Base-by-base conservation (phyloP, 2,888 invertebrate species). In the Melinaea marsaeus region DNA sequence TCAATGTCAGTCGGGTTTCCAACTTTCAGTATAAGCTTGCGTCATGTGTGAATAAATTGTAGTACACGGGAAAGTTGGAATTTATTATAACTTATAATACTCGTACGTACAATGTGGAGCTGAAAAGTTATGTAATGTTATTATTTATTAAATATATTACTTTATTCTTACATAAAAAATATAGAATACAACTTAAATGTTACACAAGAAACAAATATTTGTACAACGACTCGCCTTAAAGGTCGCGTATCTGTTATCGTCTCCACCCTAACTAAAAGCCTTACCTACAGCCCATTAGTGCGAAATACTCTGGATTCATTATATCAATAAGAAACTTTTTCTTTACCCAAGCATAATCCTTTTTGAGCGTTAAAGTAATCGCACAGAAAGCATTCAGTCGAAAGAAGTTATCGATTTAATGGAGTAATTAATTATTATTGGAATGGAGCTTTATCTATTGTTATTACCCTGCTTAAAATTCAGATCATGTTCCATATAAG, bases 171-270 rank as follows among this genome's bases (percentile, higher is more conserved):
- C 2, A 7, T 32, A 32, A 9, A 9, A 45, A 2, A 6, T 45
- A 35, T 13, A 57, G 35, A 42, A 32, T 45, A 13, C 35, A 42
- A 4, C 5, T 32, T 13, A 22, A 11, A 57, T 32, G 22, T 13
- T 22, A 13, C 45, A 7, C 7, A 42, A 42, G 37, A 42, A 42
- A 34, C 6, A 4, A 60, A 46, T 60, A 55, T 61, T 51, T 7
- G 56, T 55, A 45, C 48, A 64, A 62, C 55, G 66, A 62, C 64
- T 67, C 55, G 64, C 57, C 48, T 57, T 64, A 62, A 66, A 67
- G 66, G 64, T 56, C 62, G 55, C 62, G 60, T 61, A 33, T 55
- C 51, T 66, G 62, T 67, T 67, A 64, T 61, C 66, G 55, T 60
- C 58, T 55, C 60, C 45, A 58, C 62, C 62, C 55, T 55, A 55